Evolutionary conservation across 1,140 invertebrate genomes (phyloP).

Genomic region (Himalopsyche phryganea): DNA sequence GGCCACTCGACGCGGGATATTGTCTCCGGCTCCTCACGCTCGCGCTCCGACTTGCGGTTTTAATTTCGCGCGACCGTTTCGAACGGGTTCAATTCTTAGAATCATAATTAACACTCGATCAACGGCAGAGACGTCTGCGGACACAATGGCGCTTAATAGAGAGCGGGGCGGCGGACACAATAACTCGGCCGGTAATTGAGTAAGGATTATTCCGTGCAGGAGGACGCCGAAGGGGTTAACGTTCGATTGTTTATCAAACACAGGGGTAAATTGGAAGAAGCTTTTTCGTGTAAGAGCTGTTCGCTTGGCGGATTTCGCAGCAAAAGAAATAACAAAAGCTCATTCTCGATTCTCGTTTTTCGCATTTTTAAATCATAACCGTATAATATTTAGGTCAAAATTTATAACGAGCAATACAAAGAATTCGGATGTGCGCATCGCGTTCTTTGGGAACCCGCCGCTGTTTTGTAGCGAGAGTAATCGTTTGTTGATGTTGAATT

Average conservation of each 20-base stretch:
- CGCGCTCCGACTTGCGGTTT: conserved; percentile 5
- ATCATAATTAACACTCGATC: conserved; percentile 35
- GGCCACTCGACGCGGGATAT: background rate
- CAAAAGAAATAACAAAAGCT: background rate
- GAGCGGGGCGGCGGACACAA: conserved; percentile 14
- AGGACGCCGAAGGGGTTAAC: background rate
- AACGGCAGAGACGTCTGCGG: conserved; percentile 21
- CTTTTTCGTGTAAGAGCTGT: conserved; percentile 29
- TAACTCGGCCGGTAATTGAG: conserved; percentile 29
- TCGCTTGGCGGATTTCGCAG: conserved; percentile 5
- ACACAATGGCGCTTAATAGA: conserved; percentile 25
- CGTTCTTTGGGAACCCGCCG: background rate
- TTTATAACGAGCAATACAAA: background rate
- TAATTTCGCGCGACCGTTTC: conserved; percentile 17
- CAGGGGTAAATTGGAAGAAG: conserved; percentile 33
- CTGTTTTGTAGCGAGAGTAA: conserved; percentile 13
- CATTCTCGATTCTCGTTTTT: background rate
- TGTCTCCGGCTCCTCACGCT: background rate
- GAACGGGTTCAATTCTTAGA: conserved; percentile 20
- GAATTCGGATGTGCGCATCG: background rate
- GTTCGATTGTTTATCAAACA: conserved; percentile 24
- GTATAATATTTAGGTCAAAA: background rate
- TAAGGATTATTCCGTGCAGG: conserved; percentile 27
- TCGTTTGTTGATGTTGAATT: conserved; percentile 24
- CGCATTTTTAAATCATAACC: background rate